Evolutionary conservation across 2,797 vertebrate species (phyloP), one percentile per base, ranked within the genome.

Genomic region (Graptemys geographica): DNA sequence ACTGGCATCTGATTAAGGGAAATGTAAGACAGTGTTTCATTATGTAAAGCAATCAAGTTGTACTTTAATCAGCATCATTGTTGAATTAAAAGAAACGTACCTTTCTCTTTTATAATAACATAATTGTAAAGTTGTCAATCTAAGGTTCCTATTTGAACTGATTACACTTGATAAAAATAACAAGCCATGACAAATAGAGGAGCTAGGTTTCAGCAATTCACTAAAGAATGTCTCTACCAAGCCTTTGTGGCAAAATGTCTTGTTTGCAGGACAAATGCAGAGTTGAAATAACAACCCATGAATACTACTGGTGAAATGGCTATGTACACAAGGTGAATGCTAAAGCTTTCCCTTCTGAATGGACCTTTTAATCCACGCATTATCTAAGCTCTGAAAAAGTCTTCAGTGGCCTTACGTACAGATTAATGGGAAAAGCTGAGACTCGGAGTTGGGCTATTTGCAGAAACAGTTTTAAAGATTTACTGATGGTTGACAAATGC

Each of bases 301-400:
- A 98, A 98, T 98, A 96, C 95, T 90, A 95, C 96, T 98, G 94
- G 97, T 98, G 97, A 98, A 98, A 98, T 97, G 97, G 96, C 98
- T 98, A 92, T 97, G 97, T 98, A 97, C 98, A 98, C 98, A 98
- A 98, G 98, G 98, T 98, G 98, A 98, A 98, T 98, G 98, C 97
- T 98, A 97, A 98, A 97, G 96, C 97, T 97, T 98, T 98, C 95
- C 94, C 89, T 97, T 94, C 95, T 98, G 97, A 98, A 98, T 98
- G 94, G 97, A 96, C 91, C 98, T 98, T 98, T 98, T 98, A 98
- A 98, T 98, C 97, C 92, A 95, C 96, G 96, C 98, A 98, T 98
- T 99, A 97, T 98, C 97, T 97, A 82, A 92, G 76, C 95, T 98
- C 97, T 98, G 98, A 98, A 98, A 98, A 98, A 98, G 95, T 97